Evolutionary conservation across 23 tunicate genomes (phyloP), one percentile per base, ranked within the genome.

Genomic region (Halocynthia aurantium): DNA sequence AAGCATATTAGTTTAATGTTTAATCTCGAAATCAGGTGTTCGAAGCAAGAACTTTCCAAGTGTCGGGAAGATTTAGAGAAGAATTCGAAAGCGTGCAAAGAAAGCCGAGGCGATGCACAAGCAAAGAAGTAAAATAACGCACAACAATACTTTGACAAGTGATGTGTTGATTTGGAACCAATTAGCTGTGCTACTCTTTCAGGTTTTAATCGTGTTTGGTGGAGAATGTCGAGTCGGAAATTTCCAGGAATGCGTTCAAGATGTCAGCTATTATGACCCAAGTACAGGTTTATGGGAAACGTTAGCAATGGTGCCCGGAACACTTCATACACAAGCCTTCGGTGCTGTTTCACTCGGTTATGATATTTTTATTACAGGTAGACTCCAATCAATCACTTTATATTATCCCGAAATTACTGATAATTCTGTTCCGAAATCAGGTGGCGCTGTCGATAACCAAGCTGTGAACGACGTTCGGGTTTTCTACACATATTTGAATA

Each of bases 161-260:
- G n/a, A n/a, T 2, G 64, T 60, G 18, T 60, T 15, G n/a, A 15
- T 60, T n/a, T 60, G 64, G 64, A n/a, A 60, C 64, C 64, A 60
- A 15, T 60, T 60, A 60, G n/a, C 64, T 60, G 64, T 60, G 64
- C 64, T 15, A 15, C 17, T 60, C 19, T 20, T 13, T 51, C 40
- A 90, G 97, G 97, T 90, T 64, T 22, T 90, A 66, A 77, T 85
- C 58, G 67, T 90, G 22, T 76, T 90, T 53, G 97, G 97, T 6
- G 97, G 90, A 6, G 90, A 85, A 52, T 50, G 84, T 6, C 72
- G 81, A 50, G 58, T 77, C 0, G 84, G 81, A 17, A 49, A 66
- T 10, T 62, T 62, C 8, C 89, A 84, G 18, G 83, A 84, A 53
- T 72, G 66, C 19, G 53, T 71, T 20, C 77, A 62, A 50, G 87